These are phyloP conservation scores for Andrena chrysosceles DNA, from an alignment of 2,888 invertebrate genomes.

Conservation along the genomic window DNA sequence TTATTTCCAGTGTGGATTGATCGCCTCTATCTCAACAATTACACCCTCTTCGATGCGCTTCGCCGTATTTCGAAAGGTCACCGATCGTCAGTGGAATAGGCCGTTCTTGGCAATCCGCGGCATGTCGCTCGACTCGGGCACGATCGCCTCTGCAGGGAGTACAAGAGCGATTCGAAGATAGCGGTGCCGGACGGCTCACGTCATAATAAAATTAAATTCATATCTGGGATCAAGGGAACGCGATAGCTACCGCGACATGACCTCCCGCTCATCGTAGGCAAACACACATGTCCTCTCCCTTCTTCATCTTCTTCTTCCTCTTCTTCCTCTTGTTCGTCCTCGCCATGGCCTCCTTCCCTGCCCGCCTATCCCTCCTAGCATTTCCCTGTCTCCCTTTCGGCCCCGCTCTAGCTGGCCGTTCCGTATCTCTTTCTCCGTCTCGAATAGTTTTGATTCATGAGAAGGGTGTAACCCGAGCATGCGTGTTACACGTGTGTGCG, in stretches of 20 bases:
- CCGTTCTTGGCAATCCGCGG: slow-evolving; percentile 23
- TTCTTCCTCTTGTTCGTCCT: slow-evolving; percentile 26
- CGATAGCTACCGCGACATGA: slow-evolving; percentile 79
- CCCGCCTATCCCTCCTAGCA: slow-evolving; percentile 25
- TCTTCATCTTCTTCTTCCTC: neutral
- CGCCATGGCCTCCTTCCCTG: slow-evolving; percentile 18
- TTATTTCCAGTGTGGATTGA: slow-evolving; percentile 68
- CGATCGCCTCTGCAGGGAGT: slow-evolving; percentile 69
- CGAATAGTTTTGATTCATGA: slow-evolving; percentile 78
- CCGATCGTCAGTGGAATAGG: slow-evolving; percentile 60
- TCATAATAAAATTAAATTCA: slow-evolving; percentile 81
- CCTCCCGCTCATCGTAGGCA: slow-evolving; percentile 73
- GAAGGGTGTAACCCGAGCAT: slow-evolving; percentile 71
- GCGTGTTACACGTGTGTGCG: slow-evolving; percentile 66
- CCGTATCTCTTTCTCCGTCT: slow-evolving; percentile 56
- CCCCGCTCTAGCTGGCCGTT: slow-evolving; percentile 33
- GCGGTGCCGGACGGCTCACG: slow-evolving; percentile 73
- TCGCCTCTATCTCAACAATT: slow-evolving; percentile 62
- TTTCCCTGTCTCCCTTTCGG: slow-evolving; percentile 27
- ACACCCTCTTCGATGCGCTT: slow-evolving; percentile 47
- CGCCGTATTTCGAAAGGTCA: slow-evolving; percentile 65
- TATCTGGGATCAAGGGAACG: slow-evolving; percentile 79
- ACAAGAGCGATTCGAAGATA: slow-evolving; percentile 76
- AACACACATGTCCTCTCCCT: slow-evolving; percentile 62
- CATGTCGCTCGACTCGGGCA: slow-evolving; percentile 23